Base-by-base conservation (phyloP, 2,113 vertebrate genomes). In the Eolophus roseicapilla region DNA sequence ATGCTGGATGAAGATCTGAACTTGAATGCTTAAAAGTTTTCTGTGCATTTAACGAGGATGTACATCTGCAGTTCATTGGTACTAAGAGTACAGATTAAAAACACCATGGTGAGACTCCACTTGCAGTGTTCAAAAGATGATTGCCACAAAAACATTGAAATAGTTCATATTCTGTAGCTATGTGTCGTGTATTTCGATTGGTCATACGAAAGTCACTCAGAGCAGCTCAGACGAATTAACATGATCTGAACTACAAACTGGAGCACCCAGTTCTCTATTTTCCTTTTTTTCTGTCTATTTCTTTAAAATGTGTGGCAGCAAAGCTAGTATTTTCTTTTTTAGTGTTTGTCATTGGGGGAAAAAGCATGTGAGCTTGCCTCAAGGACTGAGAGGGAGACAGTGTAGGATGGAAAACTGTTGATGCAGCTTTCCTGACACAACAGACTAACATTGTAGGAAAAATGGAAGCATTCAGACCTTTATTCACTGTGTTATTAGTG, bases 321-420 rank as follows among this genome's bases (percentile, higher is more conserved):
- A 81, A 84, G 29, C 41, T 28, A 57, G 24, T 62, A 21, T 33
- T 89, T 13, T 74, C 8, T 90, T 90, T 90, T 47, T 64, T 19
- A 68, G 39, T 19, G 52, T 63, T 87, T 92, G 69, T 95, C 39
- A 41, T 25, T 60, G 11, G 43, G 50, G 31, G 60, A 3, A 33
- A 81, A 96, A 79, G 29, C 64, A 46, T 31, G 86, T 91, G 87
- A 86, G 23, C n/a, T 25, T 77, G 17, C 67, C 87, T 93, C 57
- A 88, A 70, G 70, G 37, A 67, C 46, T 2, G 7, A 63, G 49
- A 50, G 33, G 1, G 37, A 96, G 80, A 76, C 74, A 55, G 86
- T 88, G 76, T 88, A 59, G 84, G 76, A 92, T 90, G 82, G 63
- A 89, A 96, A 94, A 88, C 28, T 85, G 77, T 78, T 94, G 90